These are phyloP conservation scores for Lampris megalopsis DNA, from an alignment of 2,113 vertebrate species.

Conservation along the genomic window DNA sequence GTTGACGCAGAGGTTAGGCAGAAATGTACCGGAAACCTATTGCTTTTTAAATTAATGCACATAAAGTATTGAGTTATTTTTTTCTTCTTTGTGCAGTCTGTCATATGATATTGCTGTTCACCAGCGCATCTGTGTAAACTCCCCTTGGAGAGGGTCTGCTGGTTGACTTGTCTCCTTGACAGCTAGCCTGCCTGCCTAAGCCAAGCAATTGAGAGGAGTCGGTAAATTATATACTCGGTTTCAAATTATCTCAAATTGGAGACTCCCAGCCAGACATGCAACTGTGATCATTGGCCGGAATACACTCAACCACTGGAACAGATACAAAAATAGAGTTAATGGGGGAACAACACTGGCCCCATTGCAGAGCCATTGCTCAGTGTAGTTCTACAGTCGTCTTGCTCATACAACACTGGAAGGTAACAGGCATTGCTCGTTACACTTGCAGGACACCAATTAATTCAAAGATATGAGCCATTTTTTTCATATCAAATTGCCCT, in stretches of 20 bases:
- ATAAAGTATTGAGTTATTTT: background rate
- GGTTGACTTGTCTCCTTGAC: background rate
- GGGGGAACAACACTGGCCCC: background rate
- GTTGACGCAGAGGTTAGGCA: conserved; percentile 58
- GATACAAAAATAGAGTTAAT: conserved; percentile 25
- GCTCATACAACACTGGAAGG: background rate
- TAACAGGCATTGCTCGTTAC: conserved; percentile 15
- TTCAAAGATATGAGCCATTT: too few relatives aligned
- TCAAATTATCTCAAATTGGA: conserved; percentile 48
- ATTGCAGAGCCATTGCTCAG: conserved; percentile 1
- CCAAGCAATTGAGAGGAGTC: background rate
- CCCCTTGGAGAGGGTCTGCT: background rate
- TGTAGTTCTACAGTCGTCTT: background rate
- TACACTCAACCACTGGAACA: conserved; percentile 28
- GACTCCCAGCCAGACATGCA: conserved; percentile 33
- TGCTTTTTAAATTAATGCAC: conserved; percentile 16
- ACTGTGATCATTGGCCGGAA: conserved; percentile 29
- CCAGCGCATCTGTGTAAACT: background rate
- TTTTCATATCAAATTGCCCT: too few relatives aligned
- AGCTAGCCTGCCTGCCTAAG: background rate
- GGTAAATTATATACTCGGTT: conserved; percentile 45
- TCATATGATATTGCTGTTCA: background rate
- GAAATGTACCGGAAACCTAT: conserved; percentile 31
- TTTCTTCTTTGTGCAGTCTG: background rate
- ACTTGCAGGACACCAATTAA: conserved; percentile 3